Conservation (phyloP, 2,888 invertebrate genomes). For the Hecatera dysodea region DNA sequence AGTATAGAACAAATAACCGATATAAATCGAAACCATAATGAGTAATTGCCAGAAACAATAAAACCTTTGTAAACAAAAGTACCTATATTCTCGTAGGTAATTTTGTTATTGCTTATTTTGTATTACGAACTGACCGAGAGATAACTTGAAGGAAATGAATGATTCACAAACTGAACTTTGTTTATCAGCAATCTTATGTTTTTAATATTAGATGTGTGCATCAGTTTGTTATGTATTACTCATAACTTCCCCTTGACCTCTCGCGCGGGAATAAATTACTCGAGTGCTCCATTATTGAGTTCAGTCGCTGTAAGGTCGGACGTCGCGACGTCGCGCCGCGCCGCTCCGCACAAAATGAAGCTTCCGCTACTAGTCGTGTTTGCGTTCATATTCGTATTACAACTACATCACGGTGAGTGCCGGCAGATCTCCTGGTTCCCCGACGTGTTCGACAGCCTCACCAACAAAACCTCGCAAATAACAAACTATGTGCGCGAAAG, state of each 20-base stretch:
- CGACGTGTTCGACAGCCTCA: conserved; percentile 77
- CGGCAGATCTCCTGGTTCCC: conserved; percentile 78
- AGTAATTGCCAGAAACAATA: conserved; percentile 17
- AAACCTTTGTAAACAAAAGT: conserved; percentile 22
- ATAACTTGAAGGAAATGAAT: conserved; percentile 31
- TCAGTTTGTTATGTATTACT: conserved; percentile 66
- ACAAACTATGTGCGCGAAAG: conserved; percentile 81
- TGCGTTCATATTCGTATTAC: conserved; percentile 71
- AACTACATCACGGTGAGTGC: conserved; percentile 75
- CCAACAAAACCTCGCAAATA: conserved; percentile 80
- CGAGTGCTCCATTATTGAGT: conserved; percentile 70
- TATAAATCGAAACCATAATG: conserved; percentile 4
- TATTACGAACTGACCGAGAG: conserved; percentile 4
- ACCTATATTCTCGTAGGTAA: neutral
- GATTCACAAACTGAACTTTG: conserved; percentile 55
- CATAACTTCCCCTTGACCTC: conserved; percentile 80
- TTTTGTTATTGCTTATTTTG: conserved; percentile 13
- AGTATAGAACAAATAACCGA: conserved; percentile 7
- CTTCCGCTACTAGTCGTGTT: conserved; percentile 72
- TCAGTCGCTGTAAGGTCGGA: conserved; percentile 70
- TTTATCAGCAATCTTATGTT: conserved; percentile 50
- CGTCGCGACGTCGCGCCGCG: conserved; percentile 57
- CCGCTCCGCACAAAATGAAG: conserved; percentile 75
- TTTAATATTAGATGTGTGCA: conserved; percentile 41
- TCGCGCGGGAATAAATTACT: conserved; percentile 75